Conservation (phyloP, 2,797 vertebrate genomes). For the Todus mexicanus region DNA sequence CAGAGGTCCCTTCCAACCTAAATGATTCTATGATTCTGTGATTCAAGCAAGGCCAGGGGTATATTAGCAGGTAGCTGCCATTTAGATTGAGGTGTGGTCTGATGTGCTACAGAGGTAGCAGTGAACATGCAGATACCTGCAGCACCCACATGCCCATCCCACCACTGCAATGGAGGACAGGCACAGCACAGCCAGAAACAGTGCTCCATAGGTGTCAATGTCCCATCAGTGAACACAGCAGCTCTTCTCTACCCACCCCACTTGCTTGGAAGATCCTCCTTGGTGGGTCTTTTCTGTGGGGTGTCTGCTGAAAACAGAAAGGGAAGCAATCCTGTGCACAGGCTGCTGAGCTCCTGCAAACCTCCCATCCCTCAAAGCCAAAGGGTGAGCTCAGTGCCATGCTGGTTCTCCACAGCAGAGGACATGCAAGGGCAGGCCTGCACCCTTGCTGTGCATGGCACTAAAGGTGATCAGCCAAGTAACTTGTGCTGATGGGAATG, state of each 20-base stretch:
- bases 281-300: accelerated
- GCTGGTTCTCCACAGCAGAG: background rate
- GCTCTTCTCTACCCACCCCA: accelerated
- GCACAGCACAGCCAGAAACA: background rate
- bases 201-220: accelerated
- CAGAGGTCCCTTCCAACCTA: too few species aligned
- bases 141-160: accelerated
- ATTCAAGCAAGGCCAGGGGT: background rate
- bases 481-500: background rate
- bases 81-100: background rate
- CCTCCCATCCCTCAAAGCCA: background rate
- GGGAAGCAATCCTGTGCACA: accelerated
- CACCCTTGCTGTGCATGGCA: background rate
- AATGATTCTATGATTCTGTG: too few species aligned
- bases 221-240: accelerated
- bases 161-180: accelerated
- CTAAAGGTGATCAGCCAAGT: background rate
- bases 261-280: background rate
- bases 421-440: background rate
- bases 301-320: background rate
- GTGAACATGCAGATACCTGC: background rate
- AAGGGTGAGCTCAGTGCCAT: background rate
- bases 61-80: background rate
- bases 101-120: background rate
- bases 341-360: background rate